Evolutionary conservation across 2,113 vertebrate genomes (phyloP).

Genomic region (Cynopterus brachyotis): DNA sequence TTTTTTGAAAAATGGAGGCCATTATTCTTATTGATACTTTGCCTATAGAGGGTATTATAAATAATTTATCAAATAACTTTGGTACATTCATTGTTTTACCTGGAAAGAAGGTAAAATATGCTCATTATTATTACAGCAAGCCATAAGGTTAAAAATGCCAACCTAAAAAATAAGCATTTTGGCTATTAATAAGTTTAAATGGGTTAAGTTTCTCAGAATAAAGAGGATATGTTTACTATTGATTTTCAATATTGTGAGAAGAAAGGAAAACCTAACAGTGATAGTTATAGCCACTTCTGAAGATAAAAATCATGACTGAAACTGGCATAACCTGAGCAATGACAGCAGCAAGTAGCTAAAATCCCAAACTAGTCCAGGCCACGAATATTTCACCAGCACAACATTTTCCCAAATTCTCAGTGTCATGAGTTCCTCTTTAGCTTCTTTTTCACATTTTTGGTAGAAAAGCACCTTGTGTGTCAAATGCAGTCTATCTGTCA

Average conservation of each 20-base stretch:
- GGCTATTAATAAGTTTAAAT: background rate
- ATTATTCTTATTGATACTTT: slow-evolving; percentile 19
- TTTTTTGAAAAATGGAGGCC: slow-evolving; percentile 4
- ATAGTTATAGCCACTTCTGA: background rate
- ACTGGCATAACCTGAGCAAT: background rate
- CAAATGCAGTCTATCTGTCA: background rate
- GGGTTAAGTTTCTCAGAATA: background rate
- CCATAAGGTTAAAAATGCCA: background rate
- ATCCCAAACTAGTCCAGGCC: background rate
- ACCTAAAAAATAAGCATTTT: background rate
- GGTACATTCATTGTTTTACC: slow-evolving; percentile 12
- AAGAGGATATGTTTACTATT: background rate
- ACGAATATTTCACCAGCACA: background rate
- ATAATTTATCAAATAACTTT: slow-evolving; percentile 2
- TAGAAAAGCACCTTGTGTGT: background rate
- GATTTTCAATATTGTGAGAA: background rate
- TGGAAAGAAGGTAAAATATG: slow-evolving; percentile 23
- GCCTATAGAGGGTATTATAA: background rate
- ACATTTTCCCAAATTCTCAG: background rate
- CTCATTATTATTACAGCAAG: background rate
- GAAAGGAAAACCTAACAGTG: background rate
- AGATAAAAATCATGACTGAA: background rate
- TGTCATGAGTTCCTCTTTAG: background rate
- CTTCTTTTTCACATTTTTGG: background rate
- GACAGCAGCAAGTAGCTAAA: background rate